These are phyloP conservation scores for Diaperis boleti DNA, from an alignment of 2,888 invertebrate species.

Conservation along the genomic window DNA sequence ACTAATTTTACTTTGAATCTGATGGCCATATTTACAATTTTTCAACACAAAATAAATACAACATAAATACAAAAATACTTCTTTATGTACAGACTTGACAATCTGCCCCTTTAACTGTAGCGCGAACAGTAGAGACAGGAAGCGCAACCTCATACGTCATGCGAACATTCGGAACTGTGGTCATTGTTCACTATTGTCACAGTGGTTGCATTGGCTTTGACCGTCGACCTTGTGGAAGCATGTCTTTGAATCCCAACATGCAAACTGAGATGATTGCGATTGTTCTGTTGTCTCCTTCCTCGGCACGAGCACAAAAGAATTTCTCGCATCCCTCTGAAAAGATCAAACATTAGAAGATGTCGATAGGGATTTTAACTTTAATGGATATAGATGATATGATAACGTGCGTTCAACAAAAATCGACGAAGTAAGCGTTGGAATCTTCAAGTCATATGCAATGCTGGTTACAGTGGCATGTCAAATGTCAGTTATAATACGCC, in stretches of 20 bases:
- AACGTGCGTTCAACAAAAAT: too few species aligned
- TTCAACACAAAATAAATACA: slow-evolving; percentile 12
- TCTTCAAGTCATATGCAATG: too few species aligned
- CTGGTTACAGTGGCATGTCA: too few species aligned
- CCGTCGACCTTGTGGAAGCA: slow-evolving; percentile 59
- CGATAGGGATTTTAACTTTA: too few species aligned
- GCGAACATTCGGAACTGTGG: slow-evolving; percentile 60
- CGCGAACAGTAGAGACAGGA: slow-evolving; percentile 58
- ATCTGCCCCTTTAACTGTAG: slow-evolving; percentile 49
- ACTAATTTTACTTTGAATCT: too few species aligned
- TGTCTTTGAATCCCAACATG: slow-evolving; percentile 55
- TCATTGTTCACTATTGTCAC: slow-evolving; percentile 61
- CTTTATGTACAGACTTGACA: background rate
- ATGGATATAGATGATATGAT: too few species aligned
- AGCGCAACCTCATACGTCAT: slow-evolving; percentile 62
- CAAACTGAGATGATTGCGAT: slow-evolving; percentile 54
- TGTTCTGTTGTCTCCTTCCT: slow-evolving; percentile 57
- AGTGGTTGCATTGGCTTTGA: slow-evolving; percentile 59
- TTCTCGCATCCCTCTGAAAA: slow-evolving; percentile 82
- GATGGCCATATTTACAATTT: slow-evolving; percentile 3
- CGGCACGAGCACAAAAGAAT: slow-evolving; percentile 74
- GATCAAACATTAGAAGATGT: slow-evolving; percentile 6
- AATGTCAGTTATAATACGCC: too few species aligned
- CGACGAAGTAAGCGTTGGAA: too few species aligned
- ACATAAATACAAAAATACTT: slow-evolving; percentile 12